Base-by-base conservation (phyloP, 2,888 invertebrate species). In the Schrankia costaestrigalis region DNA sequence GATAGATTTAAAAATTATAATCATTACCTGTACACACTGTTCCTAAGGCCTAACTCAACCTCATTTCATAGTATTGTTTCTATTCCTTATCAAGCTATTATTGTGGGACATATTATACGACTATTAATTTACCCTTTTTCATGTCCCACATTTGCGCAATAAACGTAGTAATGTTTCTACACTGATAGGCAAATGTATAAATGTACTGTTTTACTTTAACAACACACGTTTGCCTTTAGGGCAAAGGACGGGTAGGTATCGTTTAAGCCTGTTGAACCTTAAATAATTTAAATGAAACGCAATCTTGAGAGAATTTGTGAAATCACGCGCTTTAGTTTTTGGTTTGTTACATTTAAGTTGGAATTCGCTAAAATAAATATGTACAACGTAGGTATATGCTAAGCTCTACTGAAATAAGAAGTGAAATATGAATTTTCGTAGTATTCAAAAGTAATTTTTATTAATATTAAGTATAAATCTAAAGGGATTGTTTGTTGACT, bases 51-150 rank as follows among this genome's bases (percentile, higher is more conserved):
- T 63, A 53, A 38, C 41, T 40, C 50, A 76, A 48, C 78, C 80
- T 67, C 69, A 58, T 75, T 80, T 69, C 56, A 46, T 41, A 58
- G 62, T 61, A 73, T 77, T 76, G 74, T 77, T 78, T 65, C 63
- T 46, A 41, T 44, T 61, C 36, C 71, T 80, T 82, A 81, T 82
- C 82, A 57, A 56, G 30, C 47, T 66, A 62, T 71, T 75, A 66
- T 71, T 70, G 58, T 59, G 56, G 56, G 50, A 56, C 54, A 63
- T 55, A 60, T 50, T 53, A 62, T 48, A 37, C 41, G 37, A 31
- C 56, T 49, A 70, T 69, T 72, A 70, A 74, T 73, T 71, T 74
- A 74, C 67, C 63, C 61, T 71, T 71, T n/a, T 72, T 60, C 65
- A 63, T 67, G 78, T 63, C 59, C 81, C 56, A 79, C 67, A 69